Evolutionary conservation across 2,113 vertebrate species (phyloP), one percentile per base, ranked within the genome.

Genomic region (Serinus canaria): DNA sequence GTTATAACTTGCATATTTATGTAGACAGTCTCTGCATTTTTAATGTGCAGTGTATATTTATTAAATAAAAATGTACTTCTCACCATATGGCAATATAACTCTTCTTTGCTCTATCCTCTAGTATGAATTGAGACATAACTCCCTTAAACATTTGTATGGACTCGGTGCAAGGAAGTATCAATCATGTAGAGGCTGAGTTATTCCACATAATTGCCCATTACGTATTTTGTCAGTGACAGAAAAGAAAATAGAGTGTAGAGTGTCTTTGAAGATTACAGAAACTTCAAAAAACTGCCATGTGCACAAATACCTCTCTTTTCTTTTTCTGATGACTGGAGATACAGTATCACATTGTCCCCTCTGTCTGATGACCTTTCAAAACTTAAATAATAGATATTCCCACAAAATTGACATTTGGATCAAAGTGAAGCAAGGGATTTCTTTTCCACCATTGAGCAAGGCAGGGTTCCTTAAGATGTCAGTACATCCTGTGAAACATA

Each of bases 291-390:
- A 67, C 67, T 80, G 46, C 27, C 59, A 31, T 46, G 15, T 84
- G 22, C 46, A 66, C 62, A 77, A 66, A 90, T 66, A 64, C 17
- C 10, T 91, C 33, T 75, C 37, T 88, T 44, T 74, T 81, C 35
- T 76, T 90, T 81, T 28, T 73, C 12, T 80, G 33, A 30, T 78
- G 75, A 35, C 60, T 70, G 25, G 39, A 79, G 74, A 37, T 89
- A 44, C 7, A 87, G 67, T 43, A 43, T 41, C 79, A 9, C 17
- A 30, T 87, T 94, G 66, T 75, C 94, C 11, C 28, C n/a, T 75
- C 47, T 87, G 28, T 74, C 66, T 89, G 73, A 49, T 89, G 83
- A 43, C 87, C 83, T 93, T 93, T 95, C 63, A 92, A 67, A 94
- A 56, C 43, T 47, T 62, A 30, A 90, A 58, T 89, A 74, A 87